phyloP scores from a whole-genome alignment of 2,113 vertebrate genomes.

The Dasyprocta punctata region DNA sequence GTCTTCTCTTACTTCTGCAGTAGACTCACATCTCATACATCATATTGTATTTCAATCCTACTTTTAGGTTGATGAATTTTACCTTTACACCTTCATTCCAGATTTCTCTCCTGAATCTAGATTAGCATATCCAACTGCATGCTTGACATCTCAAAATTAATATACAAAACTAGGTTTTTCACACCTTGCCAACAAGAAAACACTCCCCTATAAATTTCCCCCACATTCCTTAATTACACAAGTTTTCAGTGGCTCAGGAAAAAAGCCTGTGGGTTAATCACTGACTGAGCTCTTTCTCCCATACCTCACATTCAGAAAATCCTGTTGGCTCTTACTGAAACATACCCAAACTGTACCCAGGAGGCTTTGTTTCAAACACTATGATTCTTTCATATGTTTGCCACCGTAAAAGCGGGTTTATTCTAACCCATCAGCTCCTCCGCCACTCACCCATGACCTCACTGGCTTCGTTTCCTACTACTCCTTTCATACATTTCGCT shows the following conservation, averaged over 20 bases:
- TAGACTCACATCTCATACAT: not conserved
- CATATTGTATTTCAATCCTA: not conserved
- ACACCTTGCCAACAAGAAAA: not conserved
- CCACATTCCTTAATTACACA: not conserved
- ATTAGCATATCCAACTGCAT: not conserved
- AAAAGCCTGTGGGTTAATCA: not conserved
- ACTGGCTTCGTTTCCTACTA: not conserved
- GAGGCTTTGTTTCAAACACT: not conserved
- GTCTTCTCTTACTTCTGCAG: not conserved
- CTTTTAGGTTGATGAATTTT: not conserved
- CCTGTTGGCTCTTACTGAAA: not conserved
- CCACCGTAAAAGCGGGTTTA: not conserved
- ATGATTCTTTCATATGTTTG: not conserved
- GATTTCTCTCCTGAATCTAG: not conserved
- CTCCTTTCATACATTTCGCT: not conserved
- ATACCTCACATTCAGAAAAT: not conserved
- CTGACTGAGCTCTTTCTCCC: not conserved
- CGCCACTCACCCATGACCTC: not conserved
- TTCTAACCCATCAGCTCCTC: not conserved
- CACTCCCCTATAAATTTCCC: not conserved
- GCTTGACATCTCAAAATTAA: constrained; percentile 1
- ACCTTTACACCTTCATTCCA: not conserved
- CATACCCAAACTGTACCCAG: not conserved
- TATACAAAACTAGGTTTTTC: not conserved
- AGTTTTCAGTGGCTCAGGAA: not conserved